Evolutionary conservation across 2,113 vertebrate species (phyloP), one percentile per base, ranked within the genome.

Genomic region (Myiozetetes cayanensis): DNA sequence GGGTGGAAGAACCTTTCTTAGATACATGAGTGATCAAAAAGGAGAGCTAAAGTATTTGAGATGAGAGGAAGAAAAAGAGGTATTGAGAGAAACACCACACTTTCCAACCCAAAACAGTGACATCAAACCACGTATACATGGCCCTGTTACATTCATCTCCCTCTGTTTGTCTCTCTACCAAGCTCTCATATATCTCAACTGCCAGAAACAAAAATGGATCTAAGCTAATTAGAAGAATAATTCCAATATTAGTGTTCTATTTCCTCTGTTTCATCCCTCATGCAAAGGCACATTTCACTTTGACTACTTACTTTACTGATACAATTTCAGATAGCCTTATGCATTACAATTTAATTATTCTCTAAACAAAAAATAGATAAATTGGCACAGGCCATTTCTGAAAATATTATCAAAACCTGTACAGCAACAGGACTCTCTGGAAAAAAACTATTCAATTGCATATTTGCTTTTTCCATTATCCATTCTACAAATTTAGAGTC

Each of bases 1-100:
- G 87, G 81, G 84, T 72, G 84, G 80, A 91, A 85, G 73, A 92
- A 84, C 35, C 85, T 87, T 96, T 90, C 83, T 77, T 24, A 94
- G 85, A 68, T 61, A 58, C 43, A 50, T 4, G 53, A 77, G 1
- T 43, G 55, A 91, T 77, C 77, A 66, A 71, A 94, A 82, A 85
- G 49, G 28, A 76, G 30, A 90, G 35, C 24, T 59, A 63, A 93
- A 81, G 46, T 47, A 61, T 66, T 19, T 14, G 52, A 46, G 46
- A 55, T 39, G 18, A 82, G 75, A 72, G 31, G 39, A 72, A 87
- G 72, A 75, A 71, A 87, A 67, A 43, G 39, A 94, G 62, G 15
- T 10, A 18, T 24, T 75, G 77, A 86, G 80, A 85, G 67, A 84
- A 94, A 72, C 25, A 33, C 10, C 46, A 6, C 13, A 24, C 6